Evolutionary conservation across 2,113 vertebrate genomes (phyloP).

Genomic region (Coptodon bakossiorum): DNA sequence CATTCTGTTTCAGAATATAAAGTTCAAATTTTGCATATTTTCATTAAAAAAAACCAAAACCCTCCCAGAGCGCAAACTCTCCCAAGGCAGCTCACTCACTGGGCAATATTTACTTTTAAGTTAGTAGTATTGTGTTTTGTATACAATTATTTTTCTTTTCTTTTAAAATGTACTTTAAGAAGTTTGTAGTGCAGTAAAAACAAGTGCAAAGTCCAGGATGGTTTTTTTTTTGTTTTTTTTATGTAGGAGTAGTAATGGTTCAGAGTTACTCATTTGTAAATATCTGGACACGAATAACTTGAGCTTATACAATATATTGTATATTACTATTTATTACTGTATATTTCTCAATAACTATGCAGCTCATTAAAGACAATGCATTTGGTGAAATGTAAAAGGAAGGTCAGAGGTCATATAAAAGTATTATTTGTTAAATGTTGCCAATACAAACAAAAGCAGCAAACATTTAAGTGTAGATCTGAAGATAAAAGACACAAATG

Average conservation of each 20-base stretch:
- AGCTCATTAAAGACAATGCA: neutral
- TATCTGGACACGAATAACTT: too few species aligned
- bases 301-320: too few species aligned
- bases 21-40: neutral
- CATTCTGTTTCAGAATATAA: neutral
- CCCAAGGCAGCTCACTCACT: neutral
- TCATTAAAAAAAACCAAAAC: neutral
- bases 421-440: neutral
- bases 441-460: neutral
- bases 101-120: neutral
- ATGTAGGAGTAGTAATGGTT: neutral
- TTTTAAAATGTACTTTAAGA: too few species aligned
- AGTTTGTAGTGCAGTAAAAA: too few species aligned
- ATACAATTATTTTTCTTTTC: neutral
- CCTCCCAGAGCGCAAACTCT: neutral
- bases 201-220: too few species aligned
- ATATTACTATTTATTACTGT: too few species aligned
- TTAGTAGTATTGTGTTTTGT: neutral
- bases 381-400: neutral
- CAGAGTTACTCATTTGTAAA: too few species aligned
- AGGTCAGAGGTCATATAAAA: neutral
- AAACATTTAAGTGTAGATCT: neutral
- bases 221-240: too few species aligned
- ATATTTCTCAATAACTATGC: too few species aligned
- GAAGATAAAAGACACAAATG: neutral